These are phyloP conservation scores for Hyla sarda DNA, from an alignment of 2,113 vertebrate genomes.

Conservation along the genomic window DNA sequence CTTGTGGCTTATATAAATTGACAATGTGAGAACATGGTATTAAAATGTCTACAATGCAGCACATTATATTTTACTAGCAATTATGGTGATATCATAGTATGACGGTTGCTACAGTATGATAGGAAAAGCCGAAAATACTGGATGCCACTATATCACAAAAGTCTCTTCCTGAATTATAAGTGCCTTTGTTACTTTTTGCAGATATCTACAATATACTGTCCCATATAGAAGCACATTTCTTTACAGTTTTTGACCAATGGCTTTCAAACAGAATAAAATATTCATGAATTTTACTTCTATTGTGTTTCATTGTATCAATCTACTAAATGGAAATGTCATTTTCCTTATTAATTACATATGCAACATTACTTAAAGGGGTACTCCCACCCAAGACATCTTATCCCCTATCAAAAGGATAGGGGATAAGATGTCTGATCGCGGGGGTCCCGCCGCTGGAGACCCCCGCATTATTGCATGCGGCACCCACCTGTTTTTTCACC, in stretches of 20 bases:
- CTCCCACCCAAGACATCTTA: no score
- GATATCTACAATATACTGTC: constrained; percentile 17
- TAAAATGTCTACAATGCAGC: constrained; percentile 15
- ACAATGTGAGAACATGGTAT: constrained; percentile 34
- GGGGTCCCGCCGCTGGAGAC: no score
- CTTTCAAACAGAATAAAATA: constrained; percentile 50
- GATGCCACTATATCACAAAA: neutral
- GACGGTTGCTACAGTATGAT: neutral
- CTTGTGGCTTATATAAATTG: constrained; percentile 37
- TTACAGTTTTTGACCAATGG: constrained; percentile 21
- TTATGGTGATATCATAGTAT: neutral
- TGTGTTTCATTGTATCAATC: neutral
- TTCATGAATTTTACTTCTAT: constrained; percentile 17
- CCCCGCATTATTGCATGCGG: no score
- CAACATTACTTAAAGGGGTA: no score
- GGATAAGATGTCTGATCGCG: no score
- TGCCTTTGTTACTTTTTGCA: constrained; percentile 15
- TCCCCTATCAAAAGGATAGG: no score
- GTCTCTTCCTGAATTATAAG: neutral
- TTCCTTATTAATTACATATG: no score
- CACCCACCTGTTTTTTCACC: no score
- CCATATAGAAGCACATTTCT: constrained; percentile 21
- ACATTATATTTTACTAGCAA: no score
- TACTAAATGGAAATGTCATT: no score
- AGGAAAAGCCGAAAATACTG: neutral